Conservation (phyloP, 2,797 vertebrate genomes). For the Cryptoblepharus egeriae region DNA sequence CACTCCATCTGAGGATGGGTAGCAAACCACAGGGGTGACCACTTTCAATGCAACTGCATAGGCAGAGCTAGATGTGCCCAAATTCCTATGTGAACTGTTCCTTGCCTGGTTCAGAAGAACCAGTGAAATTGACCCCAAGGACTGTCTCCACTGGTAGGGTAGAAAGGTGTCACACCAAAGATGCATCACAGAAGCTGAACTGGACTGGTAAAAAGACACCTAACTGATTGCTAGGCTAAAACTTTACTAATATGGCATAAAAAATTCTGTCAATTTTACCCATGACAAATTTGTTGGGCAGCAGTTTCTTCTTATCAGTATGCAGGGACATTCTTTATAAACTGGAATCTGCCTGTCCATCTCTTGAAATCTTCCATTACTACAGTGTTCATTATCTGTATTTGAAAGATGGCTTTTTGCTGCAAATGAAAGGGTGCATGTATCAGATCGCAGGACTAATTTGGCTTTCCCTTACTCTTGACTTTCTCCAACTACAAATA, state of each 20-base stretch:
- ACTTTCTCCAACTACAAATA: conserved; percentile 31
- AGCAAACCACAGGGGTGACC: neutral
- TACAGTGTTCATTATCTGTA: conserved; percentile 26
- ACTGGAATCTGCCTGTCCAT: conserved; percentile 19
- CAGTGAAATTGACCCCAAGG: neutral
- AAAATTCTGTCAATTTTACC: neutral
- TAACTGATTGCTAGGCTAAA: neutral
- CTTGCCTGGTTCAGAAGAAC: neutral
- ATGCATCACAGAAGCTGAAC: neutral
- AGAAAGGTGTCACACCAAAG: neutral
- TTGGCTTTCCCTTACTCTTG: conserved; percentile 49
- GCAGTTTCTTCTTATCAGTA: neutral
- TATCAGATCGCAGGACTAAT: conserved; percentile 39
- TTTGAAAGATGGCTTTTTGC: conserved; percentile 31
- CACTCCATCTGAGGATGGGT: no score
- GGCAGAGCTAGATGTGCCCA: neutral
- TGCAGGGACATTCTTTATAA: conserved; percentile 8
- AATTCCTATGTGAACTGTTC: neutral
- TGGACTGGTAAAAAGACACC: neutral
- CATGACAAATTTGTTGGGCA: neutral
- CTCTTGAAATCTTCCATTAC: conserved; percentile 31
- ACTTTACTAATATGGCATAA: neutral
- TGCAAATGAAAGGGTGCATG: conserved; percentile 28
- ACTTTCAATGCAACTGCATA: neutral
- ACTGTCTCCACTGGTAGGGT: neutral